Evolutionary conservation across 2,888 invertebrate genomes (phyloP).

Genomic region (Hipparchia semele): DNA sequence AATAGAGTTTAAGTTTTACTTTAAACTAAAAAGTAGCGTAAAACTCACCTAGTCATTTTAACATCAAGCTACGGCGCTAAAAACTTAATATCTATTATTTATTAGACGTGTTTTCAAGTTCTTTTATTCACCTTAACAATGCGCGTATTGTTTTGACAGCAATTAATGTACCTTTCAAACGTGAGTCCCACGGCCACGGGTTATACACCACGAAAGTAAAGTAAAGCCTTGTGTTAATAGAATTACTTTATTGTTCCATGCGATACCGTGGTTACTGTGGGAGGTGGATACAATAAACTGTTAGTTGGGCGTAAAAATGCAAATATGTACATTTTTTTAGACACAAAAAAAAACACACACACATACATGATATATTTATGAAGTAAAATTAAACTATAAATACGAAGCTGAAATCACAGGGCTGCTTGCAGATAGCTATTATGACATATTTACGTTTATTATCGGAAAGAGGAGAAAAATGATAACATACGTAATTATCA

Average conservation of each 20-base stretch:
- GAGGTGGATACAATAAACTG: slow-evolving; percentile 12
- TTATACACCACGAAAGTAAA: slow-evolving; percentile 35
- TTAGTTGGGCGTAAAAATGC: neutral
- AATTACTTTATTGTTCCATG: slow-evolving; percentile 31
- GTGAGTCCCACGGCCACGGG: slow-evolving; percentile 32
- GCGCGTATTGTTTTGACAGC: slow-evolving; percentile 29
- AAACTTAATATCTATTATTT: neutral
- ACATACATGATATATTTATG: too few species aligned
- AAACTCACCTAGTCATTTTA: too few species aligned
- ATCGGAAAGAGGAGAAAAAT: too few species aligned
- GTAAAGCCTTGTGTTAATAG: slow-evolving; percentile 26
- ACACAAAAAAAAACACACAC: too few species aligned
- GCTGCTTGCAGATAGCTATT: too few species aligned
- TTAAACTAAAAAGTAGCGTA: too few species aligned
- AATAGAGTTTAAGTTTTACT: too few species aligned
- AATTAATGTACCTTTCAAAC: slow-evolving; percentile 17
- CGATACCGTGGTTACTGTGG: slow-evolving; percentile 14
- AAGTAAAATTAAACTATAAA: too few species aligned
- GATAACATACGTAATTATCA: too few species aligned
- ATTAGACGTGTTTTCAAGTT: slow-evolving; percentile 13
- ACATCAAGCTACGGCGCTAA: neutral
- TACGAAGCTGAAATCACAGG: too few species aligned
- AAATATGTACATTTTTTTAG: too few species aligned
- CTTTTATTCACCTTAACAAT: slow-evolving; percentile 28
- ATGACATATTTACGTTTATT: too few species aligned